These are phyloP conservation scores for Aurelia aurita complex sp. Pacific DNA, from an alignment of 30 jellyfish, hydroid and myxozoan genomes.

Conservation along the genomic window DNA sequence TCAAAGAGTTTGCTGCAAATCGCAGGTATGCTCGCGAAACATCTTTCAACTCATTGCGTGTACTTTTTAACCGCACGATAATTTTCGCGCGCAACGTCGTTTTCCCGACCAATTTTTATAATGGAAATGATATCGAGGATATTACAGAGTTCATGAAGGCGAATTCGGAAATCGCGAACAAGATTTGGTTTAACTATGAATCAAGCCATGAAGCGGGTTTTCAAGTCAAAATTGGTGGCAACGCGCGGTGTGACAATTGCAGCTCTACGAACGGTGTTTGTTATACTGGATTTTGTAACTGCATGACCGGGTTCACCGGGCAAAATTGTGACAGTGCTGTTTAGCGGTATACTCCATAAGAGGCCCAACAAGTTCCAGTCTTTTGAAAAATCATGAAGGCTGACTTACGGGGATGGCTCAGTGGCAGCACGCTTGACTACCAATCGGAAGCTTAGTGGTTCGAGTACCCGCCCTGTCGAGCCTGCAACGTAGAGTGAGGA, in stretches of 20 bases:
- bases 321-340: constrained; percentile 68
- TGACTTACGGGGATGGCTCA: too few species aligned
- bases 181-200: constrained; percentile 87
- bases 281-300: constrained; percentile 88
- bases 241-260: constrained; percentile 86
- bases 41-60: constrained; percentile 83
- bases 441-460: too few species aligned
- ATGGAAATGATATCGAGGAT: constrained; percentile 85
- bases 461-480: too few species aligned
- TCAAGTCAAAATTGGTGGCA: constrained; percentile 81
- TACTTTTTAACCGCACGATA: constrained; percentile 83
- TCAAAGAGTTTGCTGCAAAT: constrained; percentile 80
- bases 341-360: too few species aligned
- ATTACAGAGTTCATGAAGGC: constrained; percentile 86
- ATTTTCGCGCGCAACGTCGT: constrained; percentile 82
- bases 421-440: too few species aligned
- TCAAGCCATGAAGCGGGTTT: constrained; percentile 82
- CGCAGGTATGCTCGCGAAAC: constrained; percentile 77
- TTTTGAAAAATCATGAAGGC: too few species aligned
- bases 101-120: constrained; percentile 54
- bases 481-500: too few species aligned
- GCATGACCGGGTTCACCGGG: constrained; percentile 91
- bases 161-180: constrained; percentile 71
- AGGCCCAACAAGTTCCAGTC: too few species aligned
- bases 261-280: constrained; percentile 87